Evolutionary conservation across 2,113 vertebrate species (phyloP), one percentile per base, ranked within the genome.

Genomic region (Dicerorhinus sumatrensis): DNA sequence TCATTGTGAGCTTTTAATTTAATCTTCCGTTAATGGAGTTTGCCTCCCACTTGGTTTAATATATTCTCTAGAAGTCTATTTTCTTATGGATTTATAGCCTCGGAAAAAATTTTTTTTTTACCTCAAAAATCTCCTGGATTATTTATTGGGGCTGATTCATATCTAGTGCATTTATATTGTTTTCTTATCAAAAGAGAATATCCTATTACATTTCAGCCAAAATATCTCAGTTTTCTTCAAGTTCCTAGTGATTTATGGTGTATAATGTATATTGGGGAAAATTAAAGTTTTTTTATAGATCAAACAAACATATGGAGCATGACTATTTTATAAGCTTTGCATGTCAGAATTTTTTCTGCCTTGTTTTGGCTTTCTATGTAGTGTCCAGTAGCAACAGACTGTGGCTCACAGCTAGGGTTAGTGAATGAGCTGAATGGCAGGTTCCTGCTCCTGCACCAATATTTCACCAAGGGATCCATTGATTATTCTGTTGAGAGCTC

Each of bases 181-280:
- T 97, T 96, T 88, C 21, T 98, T 98, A 97, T 91, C 96, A 93
- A 97, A 98, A 91, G 62, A 92, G 95, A 98, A 67, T 85, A 95
- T 96, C 96, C 87, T 98, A 94, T 97, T 98, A 92, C 48, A 96
- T 46, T 97, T 97, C 94, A 98, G 94, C 91, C 56, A 98, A 98
- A 95, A 95, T 93, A 97, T 96, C 97, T 98, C 94, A 16, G 69
- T 96, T 98, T 98, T 98, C 92, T 93, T 98, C 63, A 97, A 98
- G 72, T 20, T 90, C 25, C 58, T 42, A 83, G 36, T 98, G 97
- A 98, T 98, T 97, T 97, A 96, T 95, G 93, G 76, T 79, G 3
- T 72, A 94, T 27, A 58, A 96, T 98, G 96, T 97, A 96, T 92
- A 90, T 87, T 85, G 76, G 54, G 14, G 51, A 79, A 94, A 70